A percentile compares a stretch with the other conserved stretches of the same genome.
Conservation (phyloP, 2,888 invertebrate genomes). For the Drosophila lacicola region DNA sequence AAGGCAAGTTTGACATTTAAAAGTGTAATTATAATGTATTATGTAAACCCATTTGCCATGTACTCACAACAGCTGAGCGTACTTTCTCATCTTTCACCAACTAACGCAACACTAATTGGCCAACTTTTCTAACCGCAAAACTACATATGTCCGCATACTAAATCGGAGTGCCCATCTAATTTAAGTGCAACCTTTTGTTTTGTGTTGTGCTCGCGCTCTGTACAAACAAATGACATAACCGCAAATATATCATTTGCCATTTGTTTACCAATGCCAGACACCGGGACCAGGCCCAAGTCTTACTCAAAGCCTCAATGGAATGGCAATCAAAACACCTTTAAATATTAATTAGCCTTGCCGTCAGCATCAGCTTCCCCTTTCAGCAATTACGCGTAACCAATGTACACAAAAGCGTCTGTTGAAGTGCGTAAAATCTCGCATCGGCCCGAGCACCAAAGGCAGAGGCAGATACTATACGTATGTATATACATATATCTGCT, state of each 20-base stretch:
- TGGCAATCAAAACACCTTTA: conserved; percentile 70
- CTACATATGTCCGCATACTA: background rate
- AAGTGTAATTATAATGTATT: conserved; percentile 27
- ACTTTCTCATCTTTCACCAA: conserved; percentile 68
- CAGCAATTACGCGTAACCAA: conserved; percentile 50
- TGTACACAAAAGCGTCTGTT: conserved; percentile 58
- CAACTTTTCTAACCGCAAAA: conserved; percentile 17
- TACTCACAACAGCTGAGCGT: conserved; percentile 21
- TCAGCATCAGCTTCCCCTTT: conserved; percentile 24
- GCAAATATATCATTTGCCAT: conserved; percentile 36
- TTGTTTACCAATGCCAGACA: conserved; percentile 11
- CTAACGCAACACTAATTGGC: conserved; percentile 32
- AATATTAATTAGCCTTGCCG: conserved; percentile 73
- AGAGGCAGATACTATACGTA: background rate
- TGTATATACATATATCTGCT: conserved; percentile 15
- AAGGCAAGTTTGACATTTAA: conserved; percentile 16
- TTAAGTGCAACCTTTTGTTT: conserved; percentile 13
- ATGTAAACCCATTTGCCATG: conserved; percentile 36
- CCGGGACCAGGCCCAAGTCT: background rate
- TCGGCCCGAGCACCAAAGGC: background rate
- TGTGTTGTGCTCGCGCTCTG: background rate
- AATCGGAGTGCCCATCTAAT: conserved; percentile 23
- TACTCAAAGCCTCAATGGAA: conserved; percentile 19
- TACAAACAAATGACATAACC: conserved; percentile 61
- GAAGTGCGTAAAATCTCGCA: conserved; percentile 67